Evolutionary conservation across 2,113 vertebrate genomes (phyloP).

Genomic region (Sinocyclocheilus grahami): DNA sequence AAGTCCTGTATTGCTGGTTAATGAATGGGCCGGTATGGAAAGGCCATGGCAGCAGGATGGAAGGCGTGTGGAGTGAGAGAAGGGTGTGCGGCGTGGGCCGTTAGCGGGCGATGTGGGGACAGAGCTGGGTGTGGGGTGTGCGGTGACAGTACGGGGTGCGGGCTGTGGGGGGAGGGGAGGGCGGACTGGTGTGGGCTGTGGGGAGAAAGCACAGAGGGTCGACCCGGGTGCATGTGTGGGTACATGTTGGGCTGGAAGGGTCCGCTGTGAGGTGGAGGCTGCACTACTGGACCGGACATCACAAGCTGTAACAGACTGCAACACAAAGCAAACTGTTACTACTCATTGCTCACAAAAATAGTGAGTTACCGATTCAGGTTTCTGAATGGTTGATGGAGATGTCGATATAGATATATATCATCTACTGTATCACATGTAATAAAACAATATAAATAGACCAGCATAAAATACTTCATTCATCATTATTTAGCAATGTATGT

Average conservation of each 20-base stretch:
- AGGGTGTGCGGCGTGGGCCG: constrained; percentile 61
- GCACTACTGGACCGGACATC: constrained; percentile 87
- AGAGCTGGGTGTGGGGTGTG: constrained; percentile 57
- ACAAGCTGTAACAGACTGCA: constrained; percentile 95
- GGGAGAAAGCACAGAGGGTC: constrained; percentile 59
- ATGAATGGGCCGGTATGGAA: constrained; percentile 88
- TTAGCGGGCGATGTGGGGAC: constrained; percentile 77
- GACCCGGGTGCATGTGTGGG: constrained; percentile 84
- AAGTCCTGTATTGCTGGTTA: constrained; percentile 58
- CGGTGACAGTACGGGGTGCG: constrained; percentile 55
- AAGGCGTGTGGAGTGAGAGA: constrained; percentile 79
- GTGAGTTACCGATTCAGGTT: neutral
- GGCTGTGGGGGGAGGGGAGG: constrained; percentile 74
- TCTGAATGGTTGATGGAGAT: neutral
- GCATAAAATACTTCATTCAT: no score
- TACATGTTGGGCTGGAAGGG: constrained; percentile 82
- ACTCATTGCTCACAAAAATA: neutral
- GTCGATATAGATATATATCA: no score
- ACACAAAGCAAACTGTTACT: neutral
- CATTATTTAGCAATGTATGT: no score
- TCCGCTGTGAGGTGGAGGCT: constrained; percentile 75
- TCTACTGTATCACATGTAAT: no score
- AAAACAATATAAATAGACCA: no score
- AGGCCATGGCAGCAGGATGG: constrained; percentile 83
- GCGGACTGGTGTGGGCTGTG: constrained; percentile 65